phyloP scores from a whole-genome alignment of 2,113 vertebrate genomes.

The Crotalus tigris region DNA sequence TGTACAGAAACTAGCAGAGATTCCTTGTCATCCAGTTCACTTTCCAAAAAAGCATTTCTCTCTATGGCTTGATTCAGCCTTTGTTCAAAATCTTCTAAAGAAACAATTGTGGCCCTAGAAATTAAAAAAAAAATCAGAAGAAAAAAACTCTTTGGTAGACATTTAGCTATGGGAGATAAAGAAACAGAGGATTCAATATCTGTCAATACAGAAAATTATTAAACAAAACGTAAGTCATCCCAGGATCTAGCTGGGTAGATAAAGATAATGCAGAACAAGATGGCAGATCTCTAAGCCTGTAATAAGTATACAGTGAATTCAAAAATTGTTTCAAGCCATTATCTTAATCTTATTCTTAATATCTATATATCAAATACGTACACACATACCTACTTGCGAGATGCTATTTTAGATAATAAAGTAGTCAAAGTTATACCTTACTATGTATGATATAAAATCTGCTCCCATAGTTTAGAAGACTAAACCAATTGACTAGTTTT shows the following conservation, averaged over 20 bases:
- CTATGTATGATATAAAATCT: not conserved
- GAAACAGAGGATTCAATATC: not conserved
- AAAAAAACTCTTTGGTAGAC: not conserved
- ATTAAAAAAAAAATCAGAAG: constrained; percentile 33
- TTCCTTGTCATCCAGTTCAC: constrained; percentile 97
- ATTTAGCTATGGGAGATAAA: not conserved
- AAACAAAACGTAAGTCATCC: not conserved
- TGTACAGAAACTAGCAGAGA: constrained; percentile 94
- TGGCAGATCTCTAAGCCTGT: not conserved
- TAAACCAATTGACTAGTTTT: not conserved
- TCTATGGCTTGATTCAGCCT: constrained; percentile 98
- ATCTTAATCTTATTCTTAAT: not conserved
- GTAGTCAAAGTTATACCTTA: not conserved
- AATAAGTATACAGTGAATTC: not conserved
- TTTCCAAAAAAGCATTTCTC: constrained; percentile 97
- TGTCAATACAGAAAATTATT: not conserved
- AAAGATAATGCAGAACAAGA: not conserved
- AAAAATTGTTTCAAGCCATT: not conserved
- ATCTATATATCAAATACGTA: not conserved
- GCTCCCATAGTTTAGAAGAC: not conserved
- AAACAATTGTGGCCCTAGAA: constrained; percentile 94
- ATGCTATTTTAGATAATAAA: not conserved
- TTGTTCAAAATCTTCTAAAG: constrained; percentile 97
- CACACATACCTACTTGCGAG: not conserved
- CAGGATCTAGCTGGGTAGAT: not conserved